A percentile compares a stretch with the other conserved stretches of the same genome.
Conservation (phyloP, 2,797 vertebrate genomes). For the Chaunax sp. region DNA sequence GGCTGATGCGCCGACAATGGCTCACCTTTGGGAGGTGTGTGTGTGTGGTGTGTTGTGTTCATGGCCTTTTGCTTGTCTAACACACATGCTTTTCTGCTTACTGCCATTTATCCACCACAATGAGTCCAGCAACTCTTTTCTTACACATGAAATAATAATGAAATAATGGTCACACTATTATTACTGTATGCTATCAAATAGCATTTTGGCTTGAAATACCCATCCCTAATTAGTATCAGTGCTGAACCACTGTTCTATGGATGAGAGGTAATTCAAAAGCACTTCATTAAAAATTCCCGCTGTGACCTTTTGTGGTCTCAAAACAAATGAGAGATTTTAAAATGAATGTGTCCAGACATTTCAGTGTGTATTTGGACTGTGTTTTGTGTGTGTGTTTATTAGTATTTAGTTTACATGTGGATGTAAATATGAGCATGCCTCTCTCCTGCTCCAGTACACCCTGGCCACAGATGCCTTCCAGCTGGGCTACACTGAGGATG, state of each 20-base stretch:
- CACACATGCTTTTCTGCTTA: neutral
- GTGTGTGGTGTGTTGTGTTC: neutral
- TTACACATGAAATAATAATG: neutral
- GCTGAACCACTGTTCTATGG: too few species aligned
- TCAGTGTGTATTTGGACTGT: neutral
- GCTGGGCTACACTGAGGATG: conserved; percentile 87
- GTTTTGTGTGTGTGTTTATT: neutral
- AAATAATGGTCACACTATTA: neutral
- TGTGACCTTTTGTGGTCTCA: neutral
- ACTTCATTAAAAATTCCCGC: too few species aligned
- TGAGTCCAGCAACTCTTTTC: neutral
- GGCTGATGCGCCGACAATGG: conserved; percentile 89
- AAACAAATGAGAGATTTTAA: neutral
- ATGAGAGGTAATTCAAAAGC: too few species aligned
- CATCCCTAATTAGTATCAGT: neutral
- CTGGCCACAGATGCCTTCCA: conserved; percentile 90
- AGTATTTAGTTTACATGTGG: too few species aligned
- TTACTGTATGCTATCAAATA: neutral
- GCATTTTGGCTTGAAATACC: neutral
- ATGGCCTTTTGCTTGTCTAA: neutral
- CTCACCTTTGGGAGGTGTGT: conserved; percentile 90
- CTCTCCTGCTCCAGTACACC: conserved; percentile 77
- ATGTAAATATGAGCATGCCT: neutral
- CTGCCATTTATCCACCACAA: neutral
- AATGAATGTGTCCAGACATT: neutral